Evolutionary conservation across 2,113 vertebrate genomes (phyloP), one percentile per base, ranked within the genome.

Genomic region (Microcebus ravelobensis): DNA sequence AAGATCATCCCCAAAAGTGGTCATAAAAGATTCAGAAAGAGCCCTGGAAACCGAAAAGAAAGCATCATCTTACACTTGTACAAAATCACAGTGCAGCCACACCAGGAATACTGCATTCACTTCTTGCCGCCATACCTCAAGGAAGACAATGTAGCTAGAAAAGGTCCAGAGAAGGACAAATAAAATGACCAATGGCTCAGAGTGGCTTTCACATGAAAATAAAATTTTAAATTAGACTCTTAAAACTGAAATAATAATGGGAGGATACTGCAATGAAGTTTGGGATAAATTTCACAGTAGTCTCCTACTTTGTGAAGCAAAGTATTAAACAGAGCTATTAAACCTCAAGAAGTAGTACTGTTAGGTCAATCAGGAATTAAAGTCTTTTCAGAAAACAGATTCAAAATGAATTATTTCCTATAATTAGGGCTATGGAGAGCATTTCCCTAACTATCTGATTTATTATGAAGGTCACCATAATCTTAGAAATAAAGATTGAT

Each of bases 141-240:
- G 77, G 71, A 94, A 86, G 77, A 91, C 77, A 91, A 39, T 63
- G 76, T 73, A 63, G 83, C 91, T 94, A 92, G 81, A 95, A 93
- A 95, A 92, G 87, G 85, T 94, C 92, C 96, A 94, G 55, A 94
- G 71, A 96, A 89, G 90, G 65, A 96, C 76, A 95, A 90, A 80
- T 50, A 87, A 96, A 94, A 92, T 63, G 55, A 88, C 65, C 42
- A 79, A 91, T 0, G 48, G 71, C 67, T 94, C 77, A 70, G 55
- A 91, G 77, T 85, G 77, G 52, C 61, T 96, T 86, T 91, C 55
- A 59, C 14, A 77, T 20, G 39, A 76, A 96, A 97, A 92, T 80
- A 91, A 73, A 96, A 96, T 57, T 79, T 83, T 57, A 94, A 80
- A 93, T 88, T 77, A 59, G 50, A 79, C 15, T 91, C 70, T 71